phyloP scores from a whole-genome alignment of 2,797 vertebrate species.

The Triplophysa bombifrons region DNA sequence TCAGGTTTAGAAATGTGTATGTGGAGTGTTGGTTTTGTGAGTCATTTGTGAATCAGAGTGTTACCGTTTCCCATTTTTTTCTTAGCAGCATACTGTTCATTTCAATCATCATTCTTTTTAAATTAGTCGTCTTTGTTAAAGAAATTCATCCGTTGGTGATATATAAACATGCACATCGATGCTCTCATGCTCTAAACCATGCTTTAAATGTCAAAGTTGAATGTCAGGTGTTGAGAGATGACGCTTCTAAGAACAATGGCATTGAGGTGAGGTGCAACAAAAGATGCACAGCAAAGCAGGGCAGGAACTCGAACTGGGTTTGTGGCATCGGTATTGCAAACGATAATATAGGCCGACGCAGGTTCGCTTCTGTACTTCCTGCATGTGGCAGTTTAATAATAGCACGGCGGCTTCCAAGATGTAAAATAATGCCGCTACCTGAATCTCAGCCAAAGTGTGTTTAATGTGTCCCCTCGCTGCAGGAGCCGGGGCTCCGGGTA shows the following conservation, averaged over 20 bases:
- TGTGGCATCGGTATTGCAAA: slow-evolving; percentile 65
- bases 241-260: slow-evolving; percentile 24
- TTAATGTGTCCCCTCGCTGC: slow-evolving; percentile 41
- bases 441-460: slow-evolving; percentile 43
- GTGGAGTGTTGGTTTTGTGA: neutral
- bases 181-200: neutral
- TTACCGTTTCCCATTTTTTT: neutral
- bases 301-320: slow-evolving; percentile 48
- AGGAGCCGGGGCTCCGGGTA: slow-evolving; percentile 20
- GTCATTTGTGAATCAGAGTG: neutral
- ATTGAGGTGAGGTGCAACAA: slow-evolving; percentile 27
- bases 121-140: neutral
- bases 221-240: slow-evolving; percentile 25
- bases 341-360: slow-evolving; percentile 70
- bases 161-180: neutral
- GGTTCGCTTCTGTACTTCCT: slow-evolving; percentile 62
- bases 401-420: slow-evolving; percentile 47
- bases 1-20: neutral
- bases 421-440: slow-evolving; percentile 43
- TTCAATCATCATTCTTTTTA: neutral
- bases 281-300: slow-evolving; percentile 2
- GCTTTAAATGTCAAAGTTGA: neutral
- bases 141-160: neutral
- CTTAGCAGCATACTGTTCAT: neutral
- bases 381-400: slow-evolving; percentile 59